Percentiles rank a stretch among this genome's conserved stretches.
These are phyloP conservation scores for Odontamblyopus lacepedii DNA, from an alignment of 2,797 vertebrate genomes.

Conservation along the genomic window DNA sequence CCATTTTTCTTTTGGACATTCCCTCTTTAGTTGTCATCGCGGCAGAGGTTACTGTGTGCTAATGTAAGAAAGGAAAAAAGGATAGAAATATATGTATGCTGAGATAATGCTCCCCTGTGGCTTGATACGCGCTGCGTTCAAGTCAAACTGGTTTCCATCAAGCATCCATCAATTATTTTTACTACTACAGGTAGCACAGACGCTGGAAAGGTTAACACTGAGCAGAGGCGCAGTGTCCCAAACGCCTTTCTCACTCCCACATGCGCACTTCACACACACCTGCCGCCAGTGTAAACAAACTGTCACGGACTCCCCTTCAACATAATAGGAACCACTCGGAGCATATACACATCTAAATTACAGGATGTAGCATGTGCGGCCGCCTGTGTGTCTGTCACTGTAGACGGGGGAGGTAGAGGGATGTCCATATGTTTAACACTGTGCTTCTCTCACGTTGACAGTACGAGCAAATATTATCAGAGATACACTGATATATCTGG, in stretches of 20 bases:
- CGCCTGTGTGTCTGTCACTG: constrained; percentile 14
- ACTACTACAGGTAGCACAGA: constrained; percentile 66
- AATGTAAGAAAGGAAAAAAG: constrained; percentile 32
- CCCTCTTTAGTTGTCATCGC: constrained; percentile 43
- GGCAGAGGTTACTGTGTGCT: constrained; percentile 23
- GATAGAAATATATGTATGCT: constrained; percentile 33
- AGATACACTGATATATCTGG: too few relatives aligned
- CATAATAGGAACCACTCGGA: constrained; percentile 48
- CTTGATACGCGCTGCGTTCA: constrained; percentile 36
- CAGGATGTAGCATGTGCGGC: constrained; percentile 48
- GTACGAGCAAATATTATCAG: background rate
- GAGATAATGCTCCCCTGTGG: constrained; percentile 60
- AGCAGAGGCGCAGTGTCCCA: constrained; percentile 59
- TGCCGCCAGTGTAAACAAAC: constrained; percentile 65
- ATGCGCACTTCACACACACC: constrained; percentile 66
- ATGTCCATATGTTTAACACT: background rate
- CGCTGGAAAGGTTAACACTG: constrained; percentile 61
- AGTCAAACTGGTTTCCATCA: constrained; percentile 66
- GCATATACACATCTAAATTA: constrained; percentile 45
- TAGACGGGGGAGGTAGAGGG: background rate
- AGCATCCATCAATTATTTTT: constrained; percentile 57
- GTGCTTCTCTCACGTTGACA: background rate
- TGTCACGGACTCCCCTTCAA: constrained; percentile 38
- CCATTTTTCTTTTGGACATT: constrained; percentile 35
- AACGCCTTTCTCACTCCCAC: constrained; percentile 42